Evolutionary conservation across 2,888 invertebrate species (phyloP).

Genomic region (Spatulosminthurus flaviceps): DNA sequence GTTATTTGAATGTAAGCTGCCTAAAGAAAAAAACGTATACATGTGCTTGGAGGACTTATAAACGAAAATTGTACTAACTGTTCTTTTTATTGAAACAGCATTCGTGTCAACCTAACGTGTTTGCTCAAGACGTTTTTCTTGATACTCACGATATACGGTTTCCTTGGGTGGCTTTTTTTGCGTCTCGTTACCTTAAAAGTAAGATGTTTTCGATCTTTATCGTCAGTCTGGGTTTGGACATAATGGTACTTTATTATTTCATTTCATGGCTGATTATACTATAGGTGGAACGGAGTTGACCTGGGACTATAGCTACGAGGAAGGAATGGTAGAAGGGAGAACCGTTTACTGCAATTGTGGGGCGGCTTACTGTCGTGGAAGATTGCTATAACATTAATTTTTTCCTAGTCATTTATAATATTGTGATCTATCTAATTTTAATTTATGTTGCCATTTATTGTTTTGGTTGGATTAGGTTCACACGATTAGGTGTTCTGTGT

Average conservation of each 20-base stretch:
- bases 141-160: constrained; percentile 98
- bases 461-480: too few relatives aligned
- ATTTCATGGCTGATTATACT: not conserved
- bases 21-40: too few relatives aligned
- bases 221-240: too few relatives aligned
- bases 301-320: constrained; percentile 98
- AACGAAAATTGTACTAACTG: too few relatives aligned
- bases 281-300: constrained; percentile 87
- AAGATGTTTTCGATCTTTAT: not conserved
- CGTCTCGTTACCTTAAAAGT: constrained; percentile 75
- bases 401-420: too few relatives aligned
- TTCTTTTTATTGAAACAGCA: constrained; percentile 66
- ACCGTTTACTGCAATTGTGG: constrained; percentile 86
- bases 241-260: too few relatives aligned
- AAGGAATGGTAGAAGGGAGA: constrained; percentile 92
- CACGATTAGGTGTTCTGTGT: too few relatives aligned
- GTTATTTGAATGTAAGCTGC: constrained; percentile 95
- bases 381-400: constrained; percentile 69
- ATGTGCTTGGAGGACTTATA: too few relatives aligned
- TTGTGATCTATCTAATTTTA: too few relatives aligned
- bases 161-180: constrained; percentile 94
- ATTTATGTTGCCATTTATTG: too few relatives aligned
- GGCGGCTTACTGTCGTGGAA: constrained; percentile 83
- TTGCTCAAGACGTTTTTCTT: constrained; percentile 98
- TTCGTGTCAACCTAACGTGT: constrained; percentile 94